phyloP scores from a whole-genome alignment of 2,888 invertebrate genomes.

The Microdon myrmicae region DNA sequence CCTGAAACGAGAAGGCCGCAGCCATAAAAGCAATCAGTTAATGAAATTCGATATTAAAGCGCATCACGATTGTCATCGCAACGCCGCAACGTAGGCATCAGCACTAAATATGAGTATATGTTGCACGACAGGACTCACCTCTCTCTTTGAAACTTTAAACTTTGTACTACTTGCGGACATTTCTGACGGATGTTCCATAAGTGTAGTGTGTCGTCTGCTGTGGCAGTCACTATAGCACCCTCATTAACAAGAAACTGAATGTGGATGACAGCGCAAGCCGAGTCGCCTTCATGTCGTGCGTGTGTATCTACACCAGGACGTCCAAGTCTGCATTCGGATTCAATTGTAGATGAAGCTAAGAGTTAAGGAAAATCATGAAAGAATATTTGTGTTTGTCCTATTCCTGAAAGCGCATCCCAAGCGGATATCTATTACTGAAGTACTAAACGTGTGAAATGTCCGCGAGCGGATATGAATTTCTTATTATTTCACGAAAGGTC shows the following conservation, averaged over 20 bases:
- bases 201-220: slow-evolving; percentile 95
- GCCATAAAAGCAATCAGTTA: background rate
- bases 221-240: slow-evolving; percentile 94
- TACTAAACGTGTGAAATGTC: no score
- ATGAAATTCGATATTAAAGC: slow-evolving; percentile 7
- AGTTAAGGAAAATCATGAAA: slow-evolving; percentile 57
- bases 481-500: no score
- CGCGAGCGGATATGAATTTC: no score
- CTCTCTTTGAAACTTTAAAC: slow-evolving; percentile 96
- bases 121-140: no score
- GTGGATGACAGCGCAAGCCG: slow-evolving; percentile 77
- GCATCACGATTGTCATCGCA: slow-evolving; percentile 1
- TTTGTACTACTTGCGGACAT: slow-evolving; percentile 93
- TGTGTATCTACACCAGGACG: slow-evolving; percentile 97
- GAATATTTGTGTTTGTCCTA: no score
- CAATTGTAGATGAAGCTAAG: slow-evolving; percentile 61
- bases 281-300: slow-evolving; percentile 81
- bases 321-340: slow-evolving; percentile 78
- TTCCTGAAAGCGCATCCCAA: no score
- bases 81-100: slow-evolving; percentile 3
- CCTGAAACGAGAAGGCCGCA: slow-evolving; percentile 70
- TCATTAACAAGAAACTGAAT: slow-evolving; percentile 96
- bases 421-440: no score
- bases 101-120: slow-evolving; percentile 55
- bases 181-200: slow-evolving; percentile 98